Evolutionary conservation across 2,113 vertebrate species (phyloP), one percentile per base, ranked within the genome.

Genomic region (Chionis minor): DNA sequence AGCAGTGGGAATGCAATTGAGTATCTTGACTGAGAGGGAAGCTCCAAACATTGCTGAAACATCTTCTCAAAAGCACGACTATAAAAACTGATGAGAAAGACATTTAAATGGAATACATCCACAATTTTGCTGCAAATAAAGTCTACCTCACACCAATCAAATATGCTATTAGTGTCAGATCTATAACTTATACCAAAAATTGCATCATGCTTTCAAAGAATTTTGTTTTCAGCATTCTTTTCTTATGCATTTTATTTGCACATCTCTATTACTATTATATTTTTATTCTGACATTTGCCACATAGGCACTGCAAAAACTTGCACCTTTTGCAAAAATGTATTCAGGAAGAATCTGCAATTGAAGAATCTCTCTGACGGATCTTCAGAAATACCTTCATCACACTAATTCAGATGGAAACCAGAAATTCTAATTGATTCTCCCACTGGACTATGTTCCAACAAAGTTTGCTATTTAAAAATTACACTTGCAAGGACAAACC

Each of bases 11-110:
- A 99, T 89, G 99, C 99, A 98, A 99, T 99, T 89, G 99, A 99
- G 92, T 99, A 99, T 97, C 99, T 99, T 87, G 99, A 99, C 32
- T 99, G 99, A 86, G 99, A 99, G 8, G 99, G 99, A 96, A 99
- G 98, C 98, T 99, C 99, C 98, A 99, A 98, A 94, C 99, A 99
- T 97, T 99, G 99, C 93, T 99, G 99, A 97, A 99, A 99, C 99
- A 99, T 99, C 98, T 99, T 99, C 97, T 99, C 99, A 98, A 99
- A 99, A 49, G 99, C 99, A 90, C 99, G 99, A 97, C 99, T 99
- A 98, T 99, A 99, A 98, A 99, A 99, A 97, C 99, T 99, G 86
- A 96, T 78, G 45, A 62, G 55, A 97, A 94, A 97, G 40, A 91
- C 66, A 92, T 61, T 91, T 77, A 95, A 95, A 96, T 75, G 67